Percentiles rank a stretch among this genome's conserved stretches.
These are phyloP conservation scores for Tapera naevia DNA, from an alignment of 2,797 vertebrate genomes.

Conservation along the genomic window DNA sequence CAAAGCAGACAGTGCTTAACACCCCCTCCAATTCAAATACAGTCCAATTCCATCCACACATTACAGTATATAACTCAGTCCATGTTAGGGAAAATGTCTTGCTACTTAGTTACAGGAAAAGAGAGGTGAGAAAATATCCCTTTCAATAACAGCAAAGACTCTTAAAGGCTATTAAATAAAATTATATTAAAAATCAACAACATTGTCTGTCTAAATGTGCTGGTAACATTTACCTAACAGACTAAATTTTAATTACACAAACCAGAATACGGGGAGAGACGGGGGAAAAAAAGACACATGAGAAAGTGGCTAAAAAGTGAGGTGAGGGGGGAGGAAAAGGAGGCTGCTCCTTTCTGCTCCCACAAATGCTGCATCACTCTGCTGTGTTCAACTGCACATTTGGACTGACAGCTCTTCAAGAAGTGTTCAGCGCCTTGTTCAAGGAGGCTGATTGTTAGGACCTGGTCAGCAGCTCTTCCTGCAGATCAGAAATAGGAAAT, in stretches of 20 bases:
- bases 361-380: background rate
- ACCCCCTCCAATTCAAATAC: background rate
- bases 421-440: fast-evolving
- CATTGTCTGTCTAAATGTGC: background rate
- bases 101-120: conserved; percentile 8
- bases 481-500: background rate
- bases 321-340: background rate
- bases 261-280: too few species aligned
- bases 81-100: background rate
- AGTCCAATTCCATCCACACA: background rate
- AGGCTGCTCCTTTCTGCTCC: background rate
- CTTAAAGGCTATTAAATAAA: background rate
- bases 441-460: background rate
- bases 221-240: too few species aligned
- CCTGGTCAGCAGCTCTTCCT: background rate
- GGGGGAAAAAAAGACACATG: too few species aligned
- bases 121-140: background rate
- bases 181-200: background rate
- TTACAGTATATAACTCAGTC: background rate
- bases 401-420: background rate
- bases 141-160: background rate
- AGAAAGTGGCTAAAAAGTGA: background rate
- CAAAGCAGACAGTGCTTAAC: background rate
- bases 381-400: background rate
- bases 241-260: background rate